Evolutionary conservation across 2,888 invertebrate species (phyloP).

Genomic region (Aphodius sticticus): DNA sequence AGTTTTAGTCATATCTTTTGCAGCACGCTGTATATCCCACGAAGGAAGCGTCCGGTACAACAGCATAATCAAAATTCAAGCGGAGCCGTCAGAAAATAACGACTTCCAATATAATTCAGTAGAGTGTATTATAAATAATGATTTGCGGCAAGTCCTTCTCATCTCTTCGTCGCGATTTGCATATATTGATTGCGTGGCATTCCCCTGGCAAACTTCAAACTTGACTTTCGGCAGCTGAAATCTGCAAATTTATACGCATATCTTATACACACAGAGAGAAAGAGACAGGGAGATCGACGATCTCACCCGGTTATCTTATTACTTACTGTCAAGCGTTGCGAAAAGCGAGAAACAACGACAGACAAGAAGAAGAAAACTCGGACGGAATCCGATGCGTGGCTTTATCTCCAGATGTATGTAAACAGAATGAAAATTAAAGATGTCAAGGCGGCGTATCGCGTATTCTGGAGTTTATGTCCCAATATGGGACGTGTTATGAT

Average conservation of each 20-base stretch:
- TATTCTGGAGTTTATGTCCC: background rate
- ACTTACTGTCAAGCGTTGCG: background rate
- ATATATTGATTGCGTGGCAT: background rate
- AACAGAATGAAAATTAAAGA: background rate
- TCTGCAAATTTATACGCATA: background rate
- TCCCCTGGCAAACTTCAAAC: background rate
- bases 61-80: background rate
- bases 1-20: no score
- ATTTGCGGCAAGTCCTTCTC: background rate
- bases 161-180: background rate
- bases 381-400: background rate
- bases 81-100: background rate
- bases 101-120: background rate
- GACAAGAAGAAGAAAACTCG: background rate
- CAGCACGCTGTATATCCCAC: no score
- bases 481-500: slow-evolving; percentile 4
- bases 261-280: background rate
- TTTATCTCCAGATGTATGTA: background rate
- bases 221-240: background rate
- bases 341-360: background rate
- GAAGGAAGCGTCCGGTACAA: no score
- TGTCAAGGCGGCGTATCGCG: background rate
- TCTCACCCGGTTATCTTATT: background rate
- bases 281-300: background rate
- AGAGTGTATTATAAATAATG: slow-evolving; percentile 4